Evolutionary conservation across 2,888 invertebrate species (phyloP), one percentile per base, ranked within the genome.

Genomic region (Euplagia quadripunctaria): DNA sequence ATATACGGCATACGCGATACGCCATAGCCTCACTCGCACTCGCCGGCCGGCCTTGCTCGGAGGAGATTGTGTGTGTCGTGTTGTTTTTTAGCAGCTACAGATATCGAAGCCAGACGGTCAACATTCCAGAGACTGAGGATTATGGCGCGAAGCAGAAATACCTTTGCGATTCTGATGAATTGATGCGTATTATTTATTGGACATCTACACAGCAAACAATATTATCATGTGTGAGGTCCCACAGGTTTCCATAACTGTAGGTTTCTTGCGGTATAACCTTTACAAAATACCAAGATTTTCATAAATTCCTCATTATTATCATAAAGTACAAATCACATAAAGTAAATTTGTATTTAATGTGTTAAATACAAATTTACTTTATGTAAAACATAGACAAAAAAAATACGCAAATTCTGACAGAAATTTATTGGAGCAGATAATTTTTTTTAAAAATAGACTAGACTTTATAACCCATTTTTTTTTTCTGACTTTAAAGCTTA

Each of bases 61-160:
- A 82, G 84, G 83, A 82, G 90, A 85, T 78, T 86, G 83, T 82
- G 90, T 86, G 83, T 82, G 90, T 89, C 88, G 86, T 87, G 88
- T 87, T 85, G 85, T 86, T 88, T 88, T 87, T 85, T 83, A 85
- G 81, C 85, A 81, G 83, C 87, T 84, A 88, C 87, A 86, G 85
- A 90, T 86, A 89, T 91, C 90, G 90, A 83, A 91, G 90, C 92
- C 90, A 89, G 94, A 91, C 91, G 78, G 91, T 93, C 94, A 92
- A 88, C 95, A 95, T 95, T 95, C 95, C 95, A 85, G 78, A 87
- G 90, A 77, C 89, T 85, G 87, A 89, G 89, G 91, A 89, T 94
- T 94, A 93, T 94, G 92, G 94, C 92, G 94, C 94, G 93, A 94
- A 93, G 91, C 91, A 90, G 87, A 92, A 94, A 94, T 95, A 92